These are phyloP conservation scores for Siniperca chuatsi DNA, from an alignment of 2,113 vertebrate genomes.

Conservation along the genomic window DNA sequence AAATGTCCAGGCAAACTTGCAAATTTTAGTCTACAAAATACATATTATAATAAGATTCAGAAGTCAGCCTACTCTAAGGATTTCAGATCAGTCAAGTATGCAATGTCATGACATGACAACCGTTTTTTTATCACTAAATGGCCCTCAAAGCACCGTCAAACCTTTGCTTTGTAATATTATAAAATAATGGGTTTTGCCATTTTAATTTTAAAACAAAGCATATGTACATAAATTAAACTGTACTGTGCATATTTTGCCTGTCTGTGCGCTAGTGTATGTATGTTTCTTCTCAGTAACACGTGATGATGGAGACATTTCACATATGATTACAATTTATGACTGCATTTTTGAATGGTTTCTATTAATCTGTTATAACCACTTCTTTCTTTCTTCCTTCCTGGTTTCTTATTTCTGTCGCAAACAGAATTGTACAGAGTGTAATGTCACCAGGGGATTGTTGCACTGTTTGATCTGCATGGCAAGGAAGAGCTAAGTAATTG, in stretches of 20 bases:
- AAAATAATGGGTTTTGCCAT: neutral
- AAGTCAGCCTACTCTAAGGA: neutral
- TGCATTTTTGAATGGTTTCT: conserved; percentile 64
- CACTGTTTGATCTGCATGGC: conserved; percentile 61
- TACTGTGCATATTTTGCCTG: neutral
- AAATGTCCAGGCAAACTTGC: neutral
- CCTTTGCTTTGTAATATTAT: neutral
- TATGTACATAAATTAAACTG: neutral
- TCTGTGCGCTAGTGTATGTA: conserved; percentile 1
- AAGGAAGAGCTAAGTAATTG: conserved; percentile 74
- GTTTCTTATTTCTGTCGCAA: conserved; percentile 31
- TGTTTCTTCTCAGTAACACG: conserved; percentile 49
- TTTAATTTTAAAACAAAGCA: neutral
- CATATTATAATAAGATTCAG: neutral
- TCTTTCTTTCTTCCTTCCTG: conserved; percentile 18
- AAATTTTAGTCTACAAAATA: neutral
- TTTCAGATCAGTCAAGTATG: neutral
- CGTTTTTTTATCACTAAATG: neutral
- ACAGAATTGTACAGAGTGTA: conserved; percentile 22
- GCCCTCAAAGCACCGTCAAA: neutral
- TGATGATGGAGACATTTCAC: conserved; percentile 54
- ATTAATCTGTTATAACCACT: conserved; percentile 54
- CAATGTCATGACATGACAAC: neutral
- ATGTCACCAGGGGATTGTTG: conserved; percentile 37
- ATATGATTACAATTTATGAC: conserved; percentile 74